These are phyloP conservation scores for Malurus splendens DNA, from an alignment of 2,797 vertebrate genomes.

Conservation along the genomic window DNA sequence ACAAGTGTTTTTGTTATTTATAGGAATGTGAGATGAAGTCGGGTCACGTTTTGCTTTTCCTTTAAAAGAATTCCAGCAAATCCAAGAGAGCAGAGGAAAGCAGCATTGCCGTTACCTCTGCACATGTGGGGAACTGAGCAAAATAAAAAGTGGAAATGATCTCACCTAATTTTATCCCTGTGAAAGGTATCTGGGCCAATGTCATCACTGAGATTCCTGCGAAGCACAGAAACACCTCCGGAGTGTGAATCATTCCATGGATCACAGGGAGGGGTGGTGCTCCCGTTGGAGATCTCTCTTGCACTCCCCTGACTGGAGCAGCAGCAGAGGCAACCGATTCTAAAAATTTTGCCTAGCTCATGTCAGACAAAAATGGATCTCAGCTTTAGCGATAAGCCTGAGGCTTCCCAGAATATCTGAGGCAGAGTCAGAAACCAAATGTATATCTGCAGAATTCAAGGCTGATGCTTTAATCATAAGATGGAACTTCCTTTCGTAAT, in stretches of 20 bases:
- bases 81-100: neutral
- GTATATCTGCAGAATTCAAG: neutral
- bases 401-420: conserved; percentile 1
- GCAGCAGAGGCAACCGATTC: neutral
- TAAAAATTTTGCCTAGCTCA: neutral
- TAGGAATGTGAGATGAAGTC: neutral
- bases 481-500: conserved; percentile 8
- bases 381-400: neutral
- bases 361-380: neutral
- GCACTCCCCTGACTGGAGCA: neutral
- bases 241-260: neutral
- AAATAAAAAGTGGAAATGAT: neutral
- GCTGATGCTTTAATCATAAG: conserved; percentile 18
- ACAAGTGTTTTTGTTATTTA: neutral
- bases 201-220: neutral
- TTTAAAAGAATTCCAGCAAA: neutral
- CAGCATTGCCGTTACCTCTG: neutral
- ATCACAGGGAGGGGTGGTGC: neutral
- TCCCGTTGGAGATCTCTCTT: neutral
- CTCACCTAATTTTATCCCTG: neutral
- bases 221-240: neutral
- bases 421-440: neutral
- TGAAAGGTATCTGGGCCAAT: neutral
- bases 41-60: neutral
- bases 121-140: neutral